Base-by-base conservation (phyloP, 1,140 invertebrate genomes). In the Dinothrombium tinctorium region DNA sequence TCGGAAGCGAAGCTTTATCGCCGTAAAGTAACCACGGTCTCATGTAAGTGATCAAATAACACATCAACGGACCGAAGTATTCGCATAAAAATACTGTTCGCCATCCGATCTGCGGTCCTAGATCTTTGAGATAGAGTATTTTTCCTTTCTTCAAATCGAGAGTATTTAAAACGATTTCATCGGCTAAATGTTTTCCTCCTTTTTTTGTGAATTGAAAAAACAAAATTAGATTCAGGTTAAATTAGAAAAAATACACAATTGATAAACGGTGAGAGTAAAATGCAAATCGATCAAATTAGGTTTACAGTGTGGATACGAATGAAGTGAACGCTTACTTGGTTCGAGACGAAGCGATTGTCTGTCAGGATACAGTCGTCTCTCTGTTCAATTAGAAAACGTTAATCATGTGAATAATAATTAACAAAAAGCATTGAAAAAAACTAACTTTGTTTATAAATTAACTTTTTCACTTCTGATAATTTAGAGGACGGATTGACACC, bases 41-140 rank as follows among this genome's bases (percentile, higher is more conserved):
- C 42, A 71, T 65, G 56, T 92, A 94, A 45, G 92, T 71, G 63
- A 84, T 71, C 0, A 87, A 59, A 57, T 98, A 99, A 0, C 95
- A 71, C 48, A 83, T 58, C 11, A 98, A 59, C 9, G 92, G 92
- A 3, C 92, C 94, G 44, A 84, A 80, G 65, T 98, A 99, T 65
- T 99, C 94, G 11, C 74, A 66, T 15, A 98, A 56, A 58, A 98
- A 98, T 1, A 69, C 92, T n/a, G 87, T 94, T 50, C 75, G 83
- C 90, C 92, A 99, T 21, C 86, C 84, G 50, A 99, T 82, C 65
- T 98, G 94, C 2, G 89, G 89, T 7, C 94, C 94, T 26, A 98
- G 65, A 65, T 99, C 92, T 52, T 64, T 65, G 33, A 67, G 57
- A 46, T 59, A 67, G 5, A 65, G 41, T 36, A 51, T 41, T 17